Base-by-base conservation (phyloP, 2,888 invertebrate species). In the Volucella bombylans region DNA sequence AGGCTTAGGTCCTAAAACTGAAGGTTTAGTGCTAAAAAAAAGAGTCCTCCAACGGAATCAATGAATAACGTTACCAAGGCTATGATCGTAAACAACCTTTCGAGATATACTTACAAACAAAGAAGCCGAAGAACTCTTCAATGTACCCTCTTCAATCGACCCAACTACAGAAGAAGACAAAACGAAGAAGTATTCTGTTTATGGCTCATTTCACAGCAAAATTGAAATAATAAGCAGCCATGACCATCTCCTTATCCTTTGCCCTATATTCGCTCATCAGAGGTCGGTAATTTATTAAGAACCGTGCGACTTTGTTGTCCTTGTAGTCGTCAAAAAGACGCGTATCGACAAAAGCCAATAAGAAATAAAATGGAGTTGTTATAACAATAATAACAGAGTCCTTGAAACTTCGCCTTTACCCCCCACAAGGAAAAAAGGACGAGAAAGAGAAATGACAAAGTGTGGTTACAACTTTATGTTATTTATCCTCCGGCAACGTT, bases 131-230 rank as follows among this genome's bases (percentile, higher is more conserved):
- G 23, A 23, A 11, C 45, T 38, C 59, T 12, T 38, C 23, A 18
- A 23, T 43, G n/a, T 50, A 38, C 49, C n/a, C 3, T 4, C 8
- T 14, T 11, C 8, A 18, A 1, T 12, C 31, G 31, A 31, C 4
- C 31, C 31, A 6, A 6, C 31, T 31, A 31, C 0, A 6, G 31
- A 6, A 6, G 31, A 31, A 31, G 31, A 8, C 4, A 67, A 47
- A 55, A 57, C 10, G 15, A 52, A 39, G 12, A 39, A 23, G 39
- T 39, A 47, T 55, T 49, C 49, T 69, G 62, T 77, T 77, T 55
- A 59, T 50, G 50, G 31, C 71, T 59, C 71, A 52, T 65, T 78
- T 78, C 69, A 64, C 31, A 12, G 31, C 64, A 73, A 73, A 73
- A 73, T 64, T n/a, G 14, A 62, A 73, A 64, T 64, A 62, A 47